These are phyloP conservation scores for Apotomis betuletana DNA, from an alignment of 2,888 invertebrate species.

Conservation along the genomic window DNA sequence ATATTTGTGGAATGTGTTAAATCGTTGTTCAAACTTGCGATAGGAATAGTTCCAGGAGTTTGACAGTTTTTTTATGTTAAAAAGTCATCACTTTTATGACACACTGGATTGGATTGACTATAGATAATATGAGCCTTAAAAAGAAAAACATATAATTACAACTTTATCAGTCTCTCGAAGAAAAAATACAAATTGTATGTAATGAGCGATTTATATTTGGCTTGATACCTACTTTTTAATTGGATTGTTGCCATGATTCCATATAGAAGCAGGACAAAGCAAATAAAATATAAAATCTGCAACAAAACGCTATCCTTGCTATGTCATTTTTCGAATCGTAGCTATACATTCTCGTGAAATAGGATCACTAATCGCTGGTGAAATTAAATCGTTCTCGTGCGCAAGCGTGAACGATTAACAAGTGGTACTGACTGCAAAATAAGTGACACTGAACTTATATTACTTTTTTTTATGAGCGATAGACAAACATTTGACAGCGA, in stretches of 20 bases:
- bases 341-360: conserved; percentile 30
- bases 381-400: conserved; percentile 28
- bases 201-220: too few species aligned
- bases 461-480: too few species aligned
- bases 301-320: neutral
- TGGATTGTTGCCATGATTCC: too few species aligned
- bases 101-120: neutral
- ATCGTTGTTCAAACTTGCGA: conserved; percentile 56
- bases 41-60: conserved; percentile 54
- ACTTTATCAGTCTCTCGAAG: too few species aligned
- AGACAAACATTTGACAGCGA: too few species aligned
- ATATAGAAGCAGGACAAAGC: neutral
- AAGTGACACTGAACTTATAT: neutral
- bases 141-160: too few species aligned
- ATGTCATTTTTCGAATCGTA: conserved; percentile 6
- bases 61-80: conserved; percentile 16
- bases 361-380: conserved; percentile 28
- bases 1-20: conserved; percentile 70
- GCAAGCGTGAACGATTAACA: conserved; percentile 37
- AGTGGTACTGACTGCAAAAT: conserved; percentile 29
- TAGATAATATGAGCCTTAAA: too few species aligned
- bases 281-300: neutral
- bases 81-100: conserved; percentile 1
- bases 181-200: too few species aligned
- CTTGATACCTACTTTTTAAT: too few species aligned